Evolutionary conservation across 1,140 invertebrate species (phyloP).

Genomic region (Drosophila lowei): DNA sequence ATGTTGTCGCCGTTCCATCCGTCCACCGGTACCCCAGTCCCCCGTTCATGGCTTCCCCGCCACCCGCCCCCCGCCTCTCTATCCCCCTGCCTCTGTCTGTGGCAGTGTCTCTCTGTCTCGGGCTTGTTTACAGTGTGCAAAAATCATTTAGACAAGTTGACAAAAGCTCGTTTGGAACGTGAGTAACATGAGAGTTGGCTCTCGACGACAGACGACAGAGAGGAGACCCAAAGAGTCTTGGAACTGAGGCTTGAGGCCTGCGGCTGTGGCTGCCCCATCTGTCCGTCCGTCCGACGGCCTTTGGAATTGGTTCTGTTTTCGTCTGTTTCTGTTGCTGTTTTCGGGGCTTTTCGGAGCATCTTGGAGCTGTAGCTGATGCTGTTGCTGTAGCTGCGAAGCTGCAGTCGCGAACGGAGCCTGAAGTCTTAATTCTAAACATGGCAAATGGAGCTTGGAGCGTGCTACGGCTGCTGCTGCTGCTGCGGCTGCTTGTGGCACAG

Average conservation of each 20-base stretch:
- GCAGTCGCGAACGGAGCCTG: slow-evolving; percentile 22
- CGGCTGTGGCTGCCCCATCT: no score
- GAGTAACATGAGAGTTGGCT: slow-evolving; percentile 71
- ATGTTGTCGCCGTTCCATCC: slow-evolving; percentile 49
- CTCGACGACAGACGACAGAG: slow-evolving; percentile 36
- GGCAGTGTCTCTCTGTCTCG: slow-evolving; percentile 38
- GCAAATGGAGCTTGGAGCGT: slow-evolving; percentile 75
- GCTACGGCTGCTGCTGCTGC: slow-evolving; percentile 45
- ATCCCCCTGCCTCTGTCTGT: slow-evolving; percentile 36
- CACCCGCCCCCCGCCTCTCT: slow-evolving; percentile 7
- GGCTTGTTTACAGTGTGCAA: slow-evolving; percentile 82
- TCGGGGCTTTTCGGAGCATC: slow-evolving; percentile 39
- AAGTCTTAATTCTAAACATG: slow-evolving; percentile 80
- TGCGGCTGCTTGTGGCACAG: slow-evolving; percentile 43
- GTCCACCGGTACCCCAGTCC: slow-evolving; percentile 10
- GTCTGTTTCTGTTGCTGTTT: slow-evolving; percentile 29
- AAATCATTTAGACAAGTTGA: slow-evolving; percentile 82
- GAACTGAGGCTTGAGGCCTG: slow-evolving; percentile 36
- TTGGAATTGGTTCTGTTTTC: slow-evolving; percentile 53
- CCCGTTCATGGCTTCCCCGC: neutral
- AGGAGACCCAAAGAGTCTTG: slow-evolving; percentile 22
- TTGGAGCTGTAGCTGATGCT: slow-evolving; percentile 4
- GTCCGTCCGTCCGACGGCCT: slow-evolving; percentile 23
- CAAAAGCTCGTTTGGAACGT: slow-evolving; percentile 82
- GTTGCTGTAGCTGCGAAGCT: neutral